A percentile compares a stretch with the other conserved stretches of the same genome.
phyloP scores from a whole-genome alignment of 2,797 vertebrate genomes.

The Carcharodon carcharias region DNA sequence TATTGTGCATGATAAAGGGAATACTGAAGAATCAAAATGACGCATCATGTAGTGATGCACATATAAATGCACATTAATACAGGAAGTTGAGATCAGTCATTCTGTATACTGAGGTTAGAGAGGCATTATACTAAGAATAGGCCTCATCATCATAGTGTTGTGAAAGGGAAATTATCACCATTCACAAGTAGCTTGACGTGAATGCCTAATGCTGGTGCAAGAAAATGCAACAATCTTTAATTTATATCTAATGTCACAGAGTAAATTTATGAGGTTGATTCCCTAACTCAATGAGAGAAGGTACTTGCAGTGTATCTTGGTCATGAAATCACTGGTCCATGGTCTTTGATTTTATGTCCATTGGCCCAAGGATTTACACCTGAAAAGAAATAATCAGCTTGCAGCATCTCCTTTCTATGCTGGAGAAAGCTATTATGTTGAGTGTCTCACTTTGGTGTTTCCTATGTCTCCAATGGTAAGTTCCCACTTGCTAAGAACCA shows the following conservation, averaged over 20 bases:
- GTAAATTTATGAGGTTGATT: background rate
- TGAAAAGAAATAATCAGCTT: background rate
- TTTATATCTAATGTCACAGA: background rate
- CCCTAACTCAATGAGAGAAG: background rate
- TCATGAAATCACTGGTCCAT: background rate
- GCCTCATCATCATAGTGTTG: background rate
- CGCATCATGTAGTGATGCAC: background rate
- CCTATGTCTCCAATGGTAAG: background rate
- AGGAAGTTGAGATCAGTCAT: background rate
- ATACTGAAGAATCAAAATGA: background rate
- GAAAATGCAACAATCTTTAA: background rate
- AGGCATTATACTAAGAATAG: background rate
- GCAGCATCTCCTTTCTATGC: background rate
- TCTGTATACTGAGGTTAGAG: background rate
- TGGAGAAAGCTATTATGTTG: background rate
- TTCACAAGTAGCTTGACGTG: background rate
- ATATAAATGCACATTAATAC: background rate
- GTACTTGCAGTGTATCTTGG: background rate
- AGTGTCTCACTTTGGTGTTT: background rate
- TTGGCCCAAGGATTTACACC: background rate
- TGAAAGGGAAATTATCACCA: background rate
- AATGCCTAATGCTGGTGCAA: background rate
- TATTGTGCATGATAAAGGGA: background rate
- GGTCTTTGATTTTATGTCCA: background rate
- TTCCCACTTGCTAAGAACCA: background rate